Evolutionary conservation across 2,113 vertebrate species (phyloP), one percentile per base, ranked within the genome.

Genomic region (Leptosomus discolor): DNA sequence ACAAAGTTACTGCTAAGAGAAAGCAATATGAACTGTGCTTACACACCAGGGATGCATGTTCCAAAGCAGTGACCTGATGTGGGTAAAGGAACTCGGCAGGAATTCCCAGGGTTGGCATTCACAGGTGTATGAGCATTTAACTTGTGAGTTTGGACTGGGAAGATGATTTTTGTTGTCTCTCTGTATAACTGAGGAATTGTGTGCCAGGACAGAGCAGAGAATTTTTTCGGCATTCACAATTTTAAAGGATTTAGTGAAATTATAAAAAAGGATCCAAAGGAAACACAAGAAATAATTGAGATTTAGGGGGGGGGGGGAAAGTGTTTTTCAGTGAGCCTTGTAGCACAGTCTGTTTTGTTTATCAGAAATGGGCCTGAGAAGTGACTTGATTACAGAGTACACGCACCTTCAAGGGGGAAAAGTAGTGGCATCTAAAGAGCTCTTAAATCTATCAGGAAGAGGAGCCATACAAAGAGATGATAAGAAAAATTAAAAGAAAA

Each of bases 31-130:
- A 53, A 3, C 11, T 3, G 0, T 22, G 15, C 50, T 74, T 50
- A 43, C 26, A 27, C 32, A 79, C 3, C 32, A 48, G 41, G 11
- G 15, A 4, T 58, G 6, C 3, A 0, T 2, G 0, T 32, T 78
- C 41, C 37, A 56, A 75, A 95, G 46, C 23, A 4, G 4, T 18
- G 41, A 34, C 19, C 43, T 23, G 14, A 26, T 45, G 29, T 18
- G 24, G 15, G 32, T 81, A 30, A 36, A 43, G 36, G 36, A 61
- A 69, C 9, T 34, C 2, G 0, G 15, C 15, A 65, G 54, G 37
- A 60, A 53, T 88, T 85, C 61, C 61, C 61, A 85, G 53, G 37
- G 56, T 12, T 23, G 34, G 7, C 34, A 32, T 74, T 81, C 18
- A 34, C 8, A 34, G 12, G 5, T 45, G 14, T 53, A 2, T 27